phyloP scores from a whole-genome alignment of 2,888 invertebrate species.

The Pantelozetes paolii region DNA sequence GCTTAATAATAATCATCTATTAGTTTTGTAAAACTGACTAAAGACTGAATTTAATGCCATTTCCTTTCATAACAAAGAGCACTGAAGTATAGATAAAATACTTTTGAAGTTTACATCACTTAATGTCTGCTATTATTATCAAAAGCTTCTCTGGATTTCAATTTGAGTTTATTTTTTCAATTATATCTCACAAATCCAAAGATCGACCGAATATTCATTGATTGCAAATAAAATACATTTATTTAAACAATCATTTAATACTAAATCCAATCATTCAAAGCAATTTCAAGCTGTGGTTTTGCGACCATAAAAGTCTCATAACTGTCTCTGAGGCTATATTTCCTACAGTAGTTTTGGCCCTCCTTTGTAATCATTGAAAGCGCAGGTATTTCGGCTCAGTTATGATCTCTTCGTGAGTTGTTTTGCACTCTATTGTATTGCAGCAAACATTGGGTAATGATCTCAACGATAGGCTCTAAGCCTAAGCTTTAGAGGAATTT shows the following conservation, averaged over 20 bases:
- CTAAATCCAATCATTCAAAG: not conserved
- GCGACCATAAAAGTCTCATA: not conserved
- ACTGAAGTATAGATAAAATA: no score
- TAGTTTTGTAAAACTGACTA: no score
- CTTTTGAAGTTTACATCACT: no score
- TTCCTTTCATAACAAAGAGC: no score
- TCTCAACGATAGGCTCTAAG: not conserved
- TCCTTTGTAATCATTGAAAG: not conserved
- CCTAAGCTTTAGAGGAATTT: not conserved
- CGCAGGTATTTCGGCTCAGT: not conserved
- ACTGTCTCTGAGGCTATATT: not conserved
- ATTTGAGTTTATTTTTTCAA: no score
- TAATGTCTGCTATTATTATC: no score
- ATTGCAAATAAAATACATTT: not conserved
- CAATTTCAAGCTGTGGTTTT: conserved; percentile 11
- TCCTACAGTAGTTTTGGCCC: not conserved
- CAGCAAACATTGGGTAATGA: conserved; percentile 6
- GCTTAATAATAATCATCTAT: no score
- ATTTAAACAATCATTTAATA: not conserved
- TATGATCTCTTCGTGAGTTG: conserved; percentile 12
- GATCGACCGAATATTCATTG: not conserved
- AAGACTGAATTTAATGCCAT: no score
- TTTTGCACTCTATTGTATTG: conserved; percentile 6
- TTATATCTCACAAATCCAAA: not conserved
- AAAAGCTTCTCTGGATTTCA: no score